Evolutionary conservation across 2,888 invertebrate genomes (phyloP).

Genomic region (Oscheius sp.): DNA sequence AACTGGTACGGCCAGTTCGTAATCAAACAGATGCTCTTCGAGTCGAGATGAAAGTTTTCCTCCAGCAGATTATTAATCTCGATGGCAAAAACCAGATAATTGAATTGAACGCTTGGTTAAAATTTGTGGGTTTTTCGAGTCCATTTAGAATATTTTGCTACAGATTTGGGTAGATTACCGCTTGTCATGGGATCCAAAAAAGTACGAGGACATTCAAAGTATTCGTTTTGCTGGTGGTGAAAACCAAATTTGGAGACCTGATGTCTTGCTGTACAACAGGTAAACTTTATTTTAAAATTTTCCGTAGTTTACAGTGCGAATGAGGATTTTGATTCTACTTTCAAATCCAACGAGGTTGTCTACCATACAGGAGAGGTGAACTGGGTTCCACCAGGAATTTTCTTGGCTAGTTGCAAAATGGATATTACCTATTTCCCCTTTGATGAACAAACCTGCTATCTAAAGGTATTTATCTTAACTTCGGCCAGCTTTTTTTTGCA

Average conservation of each 20-base stretch:
- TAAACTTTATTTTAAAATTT: slow-evolving; percentile 5
- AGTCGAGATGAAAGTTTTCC: slow-evolving; percentile 64
- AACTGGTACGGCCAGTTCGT: slow-evolving; percentile 61
- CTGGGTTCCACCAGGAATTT: slow-evolving; percentile 66
- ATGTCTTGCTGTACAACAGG: slow-evolving; percentile 67
- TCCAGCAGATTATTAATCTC: slow-evolving; percentile 65
- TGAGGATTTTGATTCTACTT: slow-evolving; percentile 66
- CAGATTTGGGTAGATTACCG: slow-evolving; percentile 64
- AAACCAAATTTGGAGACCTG: slow-evolving; percentile 66
- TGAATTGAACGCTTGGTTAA: slow-evolving; percentile 68
- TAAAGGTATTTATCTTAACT: slow-evolving; percentile 44
- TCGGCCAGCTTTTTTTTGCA: slow-evolving; percentile 37
- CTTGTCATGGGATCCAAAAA: slow-evolving; percentile 61
- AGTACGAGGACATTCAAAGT: slow-evolving; percentile 64
- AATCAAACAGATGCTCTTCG: slow-evolving; percentile 53
- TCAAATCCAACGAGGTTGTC: slow-evolving; percentile 66
- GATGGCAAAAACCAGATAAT: slow-evolving; percentile 69
- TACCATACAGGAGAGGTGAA: slow-evolving; percentile 66
- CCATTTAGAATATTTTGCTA: neutral
- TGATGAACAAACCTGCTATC: slow-evolving; percentile 64
- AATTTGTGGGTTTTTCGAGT: slow-evolving; percentile 51
- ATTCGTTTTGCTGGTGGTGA: slow-evolving; percentile 62
- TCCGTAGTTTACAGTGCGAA: slow-evolving; percentile 55
- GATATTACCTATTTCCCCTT: slow-evolving; percentile 67
- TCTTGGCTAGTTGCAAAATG: slow-evolving; percentile 63